Conservation (phyloP, 2,113 vertebrate species). For the Sinocyclocheilus anshuiensis region DNA sequence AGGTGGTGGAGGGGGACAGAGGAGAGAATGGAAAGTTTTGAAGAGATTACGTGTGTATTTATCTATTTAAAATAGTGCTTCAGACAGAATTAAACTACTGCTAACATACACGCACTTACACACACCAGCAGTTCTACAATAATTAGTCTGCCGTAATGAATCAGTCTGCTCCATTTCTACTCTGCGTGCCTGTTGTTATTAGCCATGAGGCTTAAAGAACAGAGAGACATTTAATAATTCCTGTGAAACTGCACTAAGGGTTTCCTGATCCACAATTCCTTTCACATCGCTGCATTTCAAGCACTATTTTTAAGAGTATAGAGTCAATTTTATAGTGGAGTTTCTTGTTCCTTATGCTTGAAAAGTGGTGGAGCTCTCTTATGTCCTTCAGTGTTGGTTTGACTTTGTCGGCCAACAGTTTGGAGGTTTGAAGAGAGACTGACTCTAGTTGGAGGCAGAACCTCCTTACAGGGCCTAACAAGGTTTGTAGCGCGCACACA, state of each 20-base stretch:
- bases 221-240: background rate
- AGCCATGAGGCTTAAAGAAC: constrained; percentile 2
- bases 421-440: background rate
- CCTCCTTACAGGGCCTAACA: background rate
- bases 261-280: background rate
- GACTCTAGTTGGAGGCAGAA: background rate
- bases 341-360: background rate
- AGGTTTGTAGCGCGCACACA: background rate
- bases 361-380: background rate
- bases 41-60: no score
- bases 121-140: background rate
- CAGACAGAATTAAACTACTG: background rate
- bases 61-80: background rate
- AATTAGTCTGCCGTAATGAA: background rate
- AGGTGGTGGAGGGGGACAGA: no score
- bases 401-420: background rate
- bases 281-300: background rate
- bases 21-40: no score
- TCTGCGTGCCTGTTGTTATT: background rate
- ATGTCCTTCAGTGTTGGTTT: background rate
- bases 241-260: background rate
- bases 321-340: background rate
- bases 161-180: background rate
- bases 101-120: background rate
- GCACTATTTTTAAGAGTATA: background rate